Evolutionary conservation across 1,140 invertebrate species (phyloP).

Genomic region (Penaeus chinensis): DNA sequence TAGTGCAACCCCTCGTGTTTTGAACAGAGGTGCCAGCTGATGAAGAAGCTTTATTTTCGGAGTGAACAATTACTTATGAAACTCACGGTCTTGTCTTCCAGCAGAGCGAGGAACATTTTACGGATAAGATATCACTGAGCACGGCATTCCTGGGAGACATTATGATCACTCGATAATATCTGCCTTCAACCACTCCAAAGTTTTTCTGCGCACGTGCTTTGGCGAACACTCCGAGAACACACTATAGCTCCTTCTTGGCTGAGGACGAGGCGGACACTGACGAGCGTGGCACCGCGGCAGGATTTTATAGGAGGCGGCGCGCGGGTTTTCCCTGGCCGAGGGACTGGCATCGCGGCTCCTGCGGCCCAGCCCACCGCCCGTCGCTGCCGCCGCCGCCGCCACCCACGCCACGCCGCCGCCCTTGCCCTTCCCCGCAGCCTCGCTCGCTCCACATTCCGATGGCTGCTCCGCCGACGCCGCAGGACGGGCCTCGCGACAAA

Average conservation of each 20-base stretch:
- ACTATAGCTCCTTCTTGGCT: constrained; percentile 40
- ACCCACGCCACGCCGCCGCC: neutral
- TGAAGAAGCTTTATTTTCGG: too few species aligned
- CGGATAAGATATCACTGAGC: too few species aligned
- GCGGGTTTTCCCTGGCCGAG: constrained; percentile 16
- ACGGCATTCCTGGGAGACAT: too few species aligned
- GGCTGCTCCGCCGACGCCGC: neutral
- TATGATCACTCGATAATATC: too few species aligned
- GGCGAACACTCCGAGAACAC: constrained; percentile 12
- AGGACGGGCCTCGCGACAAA: neutral
- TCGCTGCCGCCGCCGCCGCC: neutral
- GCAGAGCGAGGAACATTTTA: neutral
- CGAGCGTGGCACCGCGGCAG: constrained; percentile 26
- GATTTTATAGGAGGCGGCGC: constrained; percentile 44
- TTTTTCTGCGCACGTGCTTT: constrained; percentile 25
- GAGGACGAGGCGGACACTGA: constrained; percentile 39
- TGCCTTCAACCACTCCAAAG: too few species aligned
- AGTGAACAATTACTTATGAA: neutral
- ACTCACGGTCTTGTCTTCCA: constrained; percentile 1
- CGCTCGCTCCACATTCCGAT: neutral
- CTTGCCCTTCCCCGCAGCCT: neutral
- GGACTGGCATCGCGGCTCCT: constrained; percentile 1
- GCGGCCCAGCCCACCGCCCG: constrained; percentile 15
- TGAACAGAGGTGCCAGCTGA: too few species aligned
- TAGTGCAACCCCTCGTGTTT: too few species aligned